Evolutionary conservation across 2,113 vertebrate species (phyloP).

Genomic region (Antechinus flavipes): DNA sequence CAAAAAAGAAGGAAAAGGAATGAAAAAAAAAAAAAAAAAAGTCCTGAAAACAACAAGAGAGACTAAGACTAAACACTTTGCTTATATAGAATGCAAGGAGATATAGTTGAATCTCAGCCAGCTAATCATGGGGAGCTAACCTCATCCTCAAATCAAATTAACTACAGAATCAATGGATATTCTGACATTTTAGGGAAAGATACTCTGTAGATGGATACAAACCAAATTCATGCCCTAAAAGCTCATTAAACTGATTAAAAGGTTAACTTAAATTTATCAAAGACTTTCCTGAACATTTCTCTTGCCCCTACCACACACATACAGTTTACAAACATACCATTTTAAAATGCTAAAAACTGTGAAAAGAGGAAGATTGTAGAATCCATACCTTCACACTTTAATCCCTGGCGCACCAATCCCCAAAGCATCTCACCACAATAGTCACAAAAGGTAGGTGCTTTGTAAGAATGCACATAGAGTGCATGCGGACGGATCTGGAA

Average conservation of each 20-base stretch:
- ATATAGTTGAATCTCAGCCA: background rate
- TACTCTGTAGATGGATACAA: background rate
- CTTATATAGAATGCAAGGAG: background rate
- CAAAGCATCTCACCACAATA: constrained; percentile 99
- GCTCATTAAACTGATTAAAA: background rate
- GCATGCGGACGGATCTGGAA: constrained; percentile 99
- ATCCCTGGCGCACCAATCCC: constrained; percentile 98
- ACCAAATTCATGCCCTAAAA: background rate
- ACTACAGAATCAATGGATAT: background rate
- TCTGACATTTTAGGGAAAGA: background rate
- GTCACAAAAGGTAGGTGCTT: constrained; percentile 99
- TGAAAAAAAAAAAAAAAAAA: background rate
- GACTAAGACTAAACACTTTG: background rate
- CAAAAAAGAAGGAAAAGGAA: background rate
- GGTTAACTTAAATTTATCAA: background rate
- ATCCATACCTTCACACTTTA: constrained; percentile 97
- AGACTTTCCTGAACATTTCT: background rate
- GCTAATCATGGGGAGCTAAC: background rate
- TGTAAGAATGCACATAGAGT: constrained; percentile 99
- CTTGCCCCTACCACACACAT: background rate
- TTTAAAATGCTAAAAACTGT: constrained; percentile 17
- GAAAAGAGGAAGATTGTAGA: constrained; percentile 50
- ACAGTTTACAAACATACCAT: constrained; percentile 17
- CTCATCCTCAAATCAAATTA: background rate
- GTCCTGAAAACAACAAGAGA: background rate